Percentiles rank a stretch among this genome's conserved stretches.
Evolutionary conservation across 2,113 vertebrate species (phyloP).

Genomic region (Columba livia): DNA sequence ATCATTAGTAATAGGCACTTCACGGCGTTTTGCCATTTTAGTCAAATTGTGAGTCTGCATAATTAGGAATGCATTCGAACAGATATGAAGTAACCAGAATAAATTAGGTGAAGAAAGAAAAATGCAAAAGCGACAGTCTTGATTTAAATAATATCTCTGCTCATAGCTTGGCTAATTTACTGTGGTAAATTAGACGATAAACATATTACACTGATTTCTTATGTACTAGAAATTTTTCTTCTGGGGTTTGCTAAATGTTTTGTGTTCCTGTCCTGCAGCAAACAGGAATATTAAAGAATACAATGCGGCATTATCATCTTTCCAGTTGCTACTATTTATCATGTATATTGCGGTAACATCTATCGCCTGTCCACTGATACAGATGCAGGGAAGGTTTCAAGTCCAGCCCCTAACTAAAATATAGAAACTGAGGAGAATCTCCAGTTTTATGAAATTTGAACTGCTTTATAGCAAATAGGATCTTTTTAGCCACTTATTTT

Average conservation of each 20-base stretch:
- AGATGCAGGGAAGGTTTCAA: not conserved
- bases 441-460: not conserved
- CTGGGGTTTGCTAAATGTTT: not conserved
- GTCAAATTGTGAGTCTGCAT: not conserved
- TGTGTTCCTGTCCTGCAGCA: not conserved
- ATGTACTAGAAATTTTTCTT: not conserved
- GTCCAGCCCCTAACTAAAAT: not conserved
- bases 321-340: not conserved
- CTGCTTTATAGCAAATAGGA: not conserved
- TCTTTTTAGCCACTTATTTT: not conserved
- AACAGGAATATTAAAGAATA: not conserved
- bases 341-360: not conserved
- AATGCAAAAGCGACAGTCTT: not conserved
- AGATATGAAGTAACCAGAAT: conserved; percentile 13
- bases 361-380: not conserved
- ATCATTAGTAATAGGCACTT: not conserved
- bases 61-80: conserved; percentile 9
- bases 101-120: conserved; percentile 17
- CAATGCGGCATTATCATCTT: not conserved
- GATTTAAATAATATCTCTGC: not conserved
- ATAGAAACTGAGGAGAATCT: not conserved
- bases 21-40: not conserved
- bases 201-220: conserved; percentile 10
- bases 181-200: not conserved
- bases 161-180: conserved; percentile 22